These are phyloP conservation scores for pig (Sus scrofa) DNA, from an alignment of 2,113 vertebrate species.

Conservation along the genomic window T2T-Sscrofa CM000824.6:170930001-170930500, in stretches of 20 bases:
- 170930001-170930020: neutral
- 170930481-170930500: too few species aligned
- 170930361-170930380: neutral
- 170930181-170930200: neutral
- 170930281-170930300: neutral
- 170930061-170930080: neutral
- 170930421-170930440: neutral
- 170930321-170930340: slow-evolving; percentile 26
- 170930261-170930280: neutral
- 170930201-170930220: neutral
- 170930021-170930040: slow-evolving; percentile 8
- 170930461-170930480: too few species aligned
- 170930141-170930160: neutral
- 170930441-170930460: neutral
- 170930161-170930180: neutral
- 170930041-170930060: slow-evolving; percentile 43
- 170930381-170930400: neutral
- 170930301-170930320: neutral
- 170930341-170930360: neutral
- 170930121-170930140: slow-evolving; percentile 51
- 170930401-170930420: neutral
- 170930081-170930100: neutral
- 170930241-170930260: neutral
- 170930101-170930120: neutral
- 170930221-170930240: neutral